Evolutionary conservation across 2,113 vertebrate species (phyloP).

Genomic region (Psilopsiagon aymara): DNA sequence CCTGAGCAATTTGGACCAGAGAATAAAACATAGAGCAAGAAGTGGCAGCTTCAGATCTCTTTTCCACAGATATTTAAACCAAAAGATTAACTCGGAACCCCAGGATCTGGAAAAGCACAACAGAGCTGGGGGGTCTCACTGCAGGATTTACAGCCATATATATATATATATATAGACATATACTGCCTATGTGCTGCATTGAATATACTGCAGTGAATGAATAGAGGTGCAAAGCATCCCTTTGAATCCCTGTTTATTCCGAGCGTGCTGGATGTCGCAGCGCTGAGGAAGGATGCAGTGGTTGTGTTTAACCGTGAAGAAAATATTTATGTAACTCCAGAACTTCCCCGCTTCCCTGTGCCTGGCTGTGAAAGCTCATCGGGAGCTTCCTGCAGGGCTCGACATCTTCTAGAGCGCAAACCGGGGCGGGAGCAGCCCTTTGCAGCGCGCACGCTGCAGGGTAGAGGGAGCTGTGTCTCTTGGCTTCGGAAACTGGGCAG

Average conservation of each 20-base stretch:
- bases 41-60: background rate
- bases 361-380: background rate
- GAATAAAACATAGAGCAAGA: accelerated
- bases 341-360: background rate
- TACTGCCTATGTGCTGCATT: no score
- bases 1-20: accelerated
- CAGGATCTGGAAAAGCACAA: background rate
- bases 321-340: constrained; percentile 8
- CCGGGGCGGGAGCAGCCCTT: accelerated
- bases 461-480: background rate
- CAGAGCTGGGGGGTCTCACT: background rate
- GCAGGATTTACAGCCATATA: accelerated
- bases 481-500: background rate
- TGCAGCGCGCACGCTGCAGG: accelerated
- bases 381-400: background rate
- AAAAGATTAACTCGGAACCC: accelerated
- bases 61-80: background rate
- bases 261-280: background rate
- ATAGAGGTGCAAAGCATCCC: background rate
- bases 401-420: background rate
- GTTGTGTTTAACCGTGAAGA: background rate
- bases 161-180: no score
- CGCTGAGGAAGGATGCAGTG: constrained; percentile 29
- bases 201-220: background rate
- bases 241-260: background rate